Evolutionary conservation across 2,797 vertebrate species (phyloP).

Genomic region (Sebastes elongatus): DNA sequence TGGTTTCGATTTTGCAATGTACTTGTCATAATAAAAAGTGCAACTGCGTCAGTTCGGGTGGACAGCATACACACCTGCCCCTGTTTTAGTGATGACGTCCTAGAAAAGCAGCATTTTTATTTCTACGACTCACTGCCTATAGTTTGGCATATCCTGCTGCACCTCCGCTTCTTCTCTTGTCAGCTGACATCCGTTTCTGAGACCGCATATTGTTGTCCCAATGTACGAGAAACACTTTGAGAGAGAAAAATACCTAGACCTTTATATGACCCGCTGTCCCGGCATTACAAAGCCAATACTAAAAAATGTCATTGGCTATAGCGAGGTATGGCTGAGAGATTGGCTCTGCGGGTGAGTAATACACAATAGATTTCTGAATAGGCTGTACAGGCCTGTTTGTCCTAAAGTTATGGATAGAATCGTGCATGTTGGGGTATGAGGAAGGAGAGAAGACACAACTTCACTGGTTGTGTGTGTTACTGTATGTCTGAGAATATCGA

Average conservation of each 20-base stretch:
- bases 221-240: slow-evolving; percentile 6
- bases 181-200: slow-evolving; percentile 31
- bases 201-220: slow-evolving; percentile 19
- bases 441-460: background rate
- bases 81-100: slow-evolving; percentile 5
- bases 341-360: slow-evolving; percentile 38
- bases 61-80: background rate
- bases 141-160: slow-evolving; percentile 14
- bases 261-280: background rate
- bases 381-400: background rate
- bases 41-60: background rate
- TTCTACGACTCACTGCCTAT: background rate
- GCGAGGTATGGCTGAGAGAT: slow-evolving; percentile 14
- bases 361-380: slow-evolving; percentile 27
- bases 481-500: background rate
- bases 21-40: background rate
- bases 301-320: slow-evolving; percentile 32
- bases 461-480: background rate
- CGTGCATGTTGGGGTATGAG: background rate
- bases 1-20: background rate
- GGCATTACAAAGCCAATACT: slow-evolving; percentile 20
- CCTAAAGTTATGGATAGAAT: background rate
- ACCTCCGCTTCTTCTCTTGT: background rate
- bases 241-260: slow-evolving; percentile 19
- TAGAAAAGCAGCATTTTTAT: background rate